Evolutionary conservation across 2,888 invertebrate genomes (phyloP), one percentile per base, ranked within the genome.

Genomic region (Cenopis cana): DNA sequence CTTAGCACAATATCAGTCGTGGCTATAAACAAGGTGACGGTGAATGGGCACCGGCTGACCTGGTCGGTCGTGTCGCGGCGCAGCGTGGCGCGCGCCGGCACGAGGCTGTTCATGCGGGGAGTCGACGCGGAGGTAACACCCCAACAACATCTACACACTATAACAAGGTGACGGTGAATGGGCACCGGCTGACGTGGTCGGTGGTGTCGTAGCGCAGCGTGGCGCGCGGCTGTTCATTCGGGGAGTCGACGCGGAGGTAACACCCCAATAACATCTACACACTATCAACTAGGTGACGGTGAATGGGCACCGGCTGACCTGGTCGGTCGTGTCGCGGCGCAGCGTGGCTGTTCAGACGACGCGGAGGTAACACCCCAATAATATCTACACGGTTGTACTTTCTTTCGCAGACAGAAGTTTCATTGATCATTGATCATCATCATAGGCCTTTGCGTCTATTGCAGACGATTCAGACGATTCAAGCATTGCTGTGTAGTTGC

Each of bases 61-160:
- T 98, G 98, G 96, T 95, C 96, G 54, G 90, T 99, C 59, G 95
- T 99, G 70, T 98, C 99, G 0, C 95, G 99, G 41, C 95, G 99
- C 61, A 96, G 97, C 79, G 95, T 97, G 55, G 95, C 96, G 78
- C 94, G 99, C 60, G 98, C 99, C 8, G 99, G 99, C 12, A 98
- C 98, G 0, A 94, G 99, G 74, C 95, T 97, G 76, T 98, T 97
- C 88, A 96, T 96, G 83, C 94, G 99, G 49, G 99, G 99, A 2
- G 95, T 98, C 62, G 98, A 99, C 89, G 92, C 94, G 0, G 94
- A 95, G 85, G 94, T 60, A 60, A 33, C 33, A n/a, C n/a, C n/a
- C n/a, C n/a, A n/a, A n/a, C n/a, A n/a, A n/a, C n/a, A n/a, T n/a
- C n/a, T n/a, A n/a, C n/a, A n/a, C n/a, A n/a, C n/a, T n/a, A n/a